Conservation (phyloP, 1,140 invertebrate species). For the Stenopsyche tienmushanensis region DNA sequence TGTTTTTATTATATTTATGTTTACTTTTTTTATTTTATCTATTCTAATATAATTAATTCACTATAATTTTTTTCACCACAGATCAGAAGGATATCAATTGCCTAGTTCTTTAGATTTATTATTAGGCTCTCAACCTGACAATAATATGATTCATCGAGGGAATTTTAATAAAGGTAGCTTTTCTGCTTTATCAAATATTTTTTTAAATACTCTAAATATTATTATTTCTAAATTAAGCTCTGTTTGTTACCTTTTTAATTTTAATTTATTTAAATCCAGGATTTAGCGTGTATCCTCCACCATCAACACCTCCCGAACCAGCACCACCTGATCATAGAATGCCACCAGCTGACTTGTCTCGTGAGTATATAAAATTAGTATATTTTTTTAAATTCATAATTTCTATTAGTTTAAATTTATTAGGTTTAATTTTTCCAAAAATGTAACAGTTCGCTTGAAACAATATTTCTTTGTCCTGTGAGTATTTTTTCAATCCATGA, state of each 20-base stretch:
- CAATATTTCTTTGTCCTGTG: neutral
- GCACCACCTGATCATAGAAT: constrained; percentile 74
- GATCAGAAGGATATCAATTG: constrained; percentile 46
- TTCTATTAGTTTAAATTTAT: neutral
- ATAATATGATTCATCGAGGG: constrained; percentile 37
- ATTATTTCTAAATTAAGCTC: neutral
- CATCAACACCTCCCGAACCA: constrained; percentile 78
- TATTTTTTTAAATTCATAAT: neutral
- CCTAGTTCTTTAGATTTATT: constrained; percentile 54
- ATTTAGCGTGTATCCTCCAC: constrained; percentile 79
- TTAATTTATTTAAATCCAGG: constrained; percentile 52
- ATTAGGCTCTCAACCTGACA: constrained; percentile 45
- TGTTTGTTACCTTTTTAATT: neutral
- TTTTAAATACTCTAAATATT: neutral
- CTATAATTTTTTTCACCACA: constrained; percentile 21
- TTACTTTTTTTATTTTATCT: neutral
- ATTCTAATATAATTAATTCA: neutral
- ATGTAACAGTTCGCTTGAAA: neutral
- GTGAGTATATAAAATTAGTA: constrained; percentile 44
- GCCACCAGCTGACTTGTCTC: constrained; percentile 52
- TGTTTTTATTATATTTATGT: neutral
- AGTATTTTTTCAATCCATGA: no score
- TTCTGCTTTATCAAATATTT: neutral
- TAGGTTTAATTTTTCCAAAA: neutral
- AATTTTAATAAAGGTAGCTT: constrained; percentile 35